A percentile compares a stretch with the other conserved stretches of the same genome.
Evolutionary conservation across 2,888 invertebrate species (phyloP).

Genomic region (Tupiocoris notatus): DNA sequence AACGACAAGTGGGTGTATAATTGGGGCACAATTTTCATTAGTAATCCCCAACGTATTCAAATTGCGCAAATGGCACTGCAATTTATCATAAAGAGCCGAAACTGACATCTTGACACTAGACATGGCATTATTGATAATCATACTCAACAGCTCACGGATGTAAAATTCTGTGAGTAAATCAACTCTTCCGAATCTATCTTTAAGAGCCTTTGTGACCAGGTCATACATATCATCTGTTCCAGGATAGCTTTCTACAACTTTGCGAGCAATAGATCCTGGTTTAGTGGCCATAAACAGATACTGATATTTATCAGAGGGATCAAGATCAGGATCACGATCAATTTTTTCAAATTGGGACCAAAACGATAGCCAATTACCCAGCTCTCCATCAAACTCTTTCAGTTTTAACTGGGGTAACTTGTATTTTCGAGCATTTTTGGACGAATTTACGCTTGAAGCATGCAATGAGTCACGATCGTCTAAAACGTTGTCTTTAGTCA

Average conservation of each 20-base stretch:
- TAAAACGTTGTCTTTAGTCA: not conserved
- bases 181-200: slow-evolving; percentile 50
- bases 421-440: not conserved
- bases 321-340: slow-evolving; percentile 3
- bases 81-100: slow-evolving; percentile 3
- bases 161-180: slow-evolving; percentile 51
- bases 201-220: not conserved
- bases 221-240: slow-evolving; percentile 30
- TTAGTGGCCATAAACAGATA: slow-evolving; percentile 44
- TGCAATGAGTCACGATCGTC: too few species aligned
- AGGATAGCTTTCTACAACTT: slow-evolving; percentile 46
- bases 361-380: slow-evolving; percentile 3
- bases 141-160: slow-evolving; percentile 42
- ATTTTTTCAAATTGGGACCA: slow-evolving; percentile 17
- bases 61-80: slow-evolving; percentile 18
- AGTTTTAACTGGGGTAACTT: slow-evolving; percentile 1
- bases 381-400: slow-evolving; percentile 25
- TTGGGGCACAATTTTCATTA: slow-evolving; percentile 1
- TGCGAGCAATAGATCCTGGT: slow-evolving; percentile 40
- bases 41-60: slow-evolving; percentile 29
- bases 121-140: slow-evolving; percentile 4
- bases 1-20: slow-evolving; percentile 35
- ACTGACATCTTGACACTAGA: not conserved
- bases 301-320: slow-evolving; percentile 44
- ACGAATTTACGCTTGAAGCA: not conserved